phyloP scores from a whole-genome alignment of 2,113 vertebrate genomes.

The Riparia riparia region DNA sequence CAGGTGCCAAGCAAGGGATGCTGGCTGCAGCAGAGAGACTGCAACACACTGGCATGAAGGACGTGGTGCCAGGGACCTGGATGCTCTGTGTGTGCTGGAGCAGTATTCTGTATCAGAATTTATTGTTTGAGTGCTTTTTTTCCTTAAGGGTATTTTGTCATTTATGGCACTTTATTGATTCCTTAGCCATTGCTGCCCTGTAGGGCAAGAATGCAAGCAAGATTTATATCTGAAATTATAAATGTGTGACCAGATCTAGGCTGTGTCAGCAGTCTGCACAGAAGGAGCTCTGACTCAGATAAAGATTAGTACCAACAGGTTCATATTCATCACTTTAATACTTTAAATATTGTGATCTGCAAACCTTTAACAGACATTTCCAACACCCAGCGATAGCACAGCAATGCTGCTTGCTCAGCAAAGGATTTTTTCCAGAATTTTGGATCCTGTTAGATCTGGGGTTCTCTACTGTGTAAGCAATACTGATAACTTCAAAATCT shows the following conservation, averaged over 20 bases:
- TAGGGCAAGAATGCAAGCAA: not conserved
- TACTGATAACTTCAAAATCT: not conserved
- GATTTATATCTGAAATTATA: not conserved
- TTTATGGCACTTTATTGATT: not conserved
- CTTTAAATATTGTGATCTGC: not conserved
- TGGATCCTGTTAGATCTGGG: not conserved
- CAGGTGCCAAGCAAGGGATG: not conserved
- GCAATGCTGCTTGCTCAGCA: not conserved
- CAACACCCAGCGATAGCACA: fast-evolving
- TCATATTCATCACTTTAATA: not conserved
- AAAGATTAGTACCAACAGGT: not conserved
- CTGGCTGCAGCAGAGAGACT: not conserved
- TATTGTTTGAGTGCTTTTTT: not conserved
- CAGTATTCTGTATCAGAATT: not conserved
- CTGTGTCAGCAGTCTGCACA: not conserved
- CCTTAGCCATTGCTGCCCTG: not conserved
- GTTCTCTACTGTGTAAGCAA: fast-evolving
- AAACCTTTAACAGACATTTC: not conserved
- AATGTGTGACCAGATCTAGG: too few relatives aligned
- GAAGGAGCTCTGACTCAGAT: not conserved
- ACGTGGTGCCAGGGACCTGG: fast-evolving
- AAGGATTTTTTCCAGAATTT: not conserved
- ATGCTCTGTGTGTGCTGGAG: not conserved
- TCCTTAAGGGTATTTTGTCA: not conserved
- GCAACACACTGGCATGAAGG: fast-evolving